A percentile compares a stretch with the other conserved stretches of the same genome.
Evolutionary conservation across 1,140 invertebrate species (phyloP).

Genomic region (Diuraphis noxia): DNA sequence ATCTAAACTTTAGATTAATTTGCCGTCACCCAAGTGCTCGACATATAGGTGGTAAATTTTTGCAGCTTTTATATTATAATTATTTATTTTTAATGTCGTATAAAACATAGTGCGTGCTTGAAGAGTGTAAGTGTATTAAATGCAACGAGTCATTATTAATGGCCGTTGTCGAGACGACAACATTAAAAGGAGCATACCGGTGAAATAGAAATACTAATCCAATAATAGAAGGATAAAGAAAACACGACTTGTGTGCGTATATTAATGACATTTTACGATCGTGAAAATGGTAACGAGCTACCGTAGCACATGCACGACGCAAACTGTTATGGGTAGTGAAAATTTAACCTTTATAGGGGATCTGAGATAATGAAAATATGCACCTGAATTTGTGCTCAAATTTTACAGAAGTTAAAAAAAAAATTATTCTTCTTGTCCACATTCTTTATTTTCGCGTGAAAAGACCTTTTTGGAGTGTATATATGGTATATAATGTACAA

Average conservation of each 20-base stretch:
- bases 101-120: not conserved
- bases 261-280: not conserved
- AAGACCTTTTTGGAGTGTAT: not conserved
- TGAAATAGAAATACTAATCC: conserved; percentile 5
- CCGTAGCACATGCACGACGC: too few species aligned
- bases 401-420: not conserved
- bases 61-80: not conserved
- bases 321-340: not conserved
- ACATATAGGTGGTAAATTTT: not conserved
- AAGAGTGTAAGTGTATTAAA: not conserved
- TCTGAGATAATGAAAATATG: not conserved
- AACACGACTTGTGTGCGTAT: not conserved
- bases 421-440: not conserved
- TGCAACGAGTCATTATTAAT: not conserved
- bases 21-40: too few species aligned
- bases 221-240: not conserved
- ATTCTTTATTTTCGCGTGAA: too few species aligned
- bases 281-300: not conserved
- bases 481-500: not conserved
- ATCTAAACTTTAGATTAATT: too few species aligned
- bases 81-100: not conserved
- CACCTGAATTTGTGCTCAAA: not conserved
- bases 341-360: not conserved
- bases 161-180: not conserved
- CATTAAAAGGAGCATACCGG: not conserved